These are phyloP conservation scores for Sternarchorhynchus goeldii DNA, from an alignment of 2,797 vertebrate species.

Conservation along the genomic window DNA sequence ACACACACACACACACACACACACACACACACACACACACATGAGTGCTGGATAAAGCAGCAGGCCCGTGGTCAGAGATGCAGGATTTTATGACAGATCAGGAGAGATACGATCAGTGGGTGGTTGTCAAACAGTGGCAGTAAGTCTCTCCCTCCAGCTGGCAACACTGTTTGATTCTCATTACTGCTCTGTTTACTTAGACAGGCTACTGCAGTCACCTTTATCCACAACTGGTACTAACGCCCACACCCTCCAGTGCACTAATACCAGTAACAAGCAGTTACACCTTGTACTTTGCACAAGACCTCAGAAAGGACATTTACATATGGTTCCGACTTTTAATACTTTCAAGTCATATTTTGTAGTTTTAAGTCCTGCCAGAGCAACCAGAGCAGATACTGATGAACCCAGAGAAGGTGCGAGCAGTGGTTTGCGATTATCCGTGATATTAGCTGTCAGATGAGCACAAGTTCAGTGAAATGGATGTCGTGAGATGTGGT, in stretches of 20 bases:
- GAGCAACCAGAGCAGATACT: not conserved
- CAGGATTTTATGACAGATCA: constrained; percentile 45
- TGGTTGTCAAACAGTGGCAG: constrained; percentile 38
- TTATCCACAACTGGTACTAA: not conserved
- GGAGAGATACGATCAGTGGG: constrained; percentile 21
- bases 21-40: not conserved
- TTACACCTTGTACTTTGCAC: no score
- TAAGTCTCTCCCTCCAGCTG: constrained; percentile 33
- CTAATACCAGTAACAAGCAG: not conserved
- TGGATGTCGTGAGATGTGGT: not conserved
- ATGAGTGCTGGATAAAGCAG: not conserved
- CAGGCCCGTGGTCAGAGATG: not conserved
- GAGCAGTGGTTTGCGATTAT: not conserved
- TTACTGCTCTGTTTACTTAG: constrained; percentile 43
- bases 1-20: not conserved
- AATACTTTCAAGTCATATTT: not conserved
- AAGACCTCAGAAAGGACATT: not conserved
- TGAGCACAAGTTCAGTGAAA: no score
- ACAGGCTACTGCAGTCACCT: constrained; percentile 26
- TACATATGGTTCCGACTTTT: not conserved
- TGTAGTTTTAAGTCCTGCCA: not conserved
- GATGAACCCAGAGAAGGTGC: not conserved
- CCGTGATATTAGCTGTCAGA: constrained; percentile 3
- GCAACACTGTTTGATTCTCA: constrained; percentile 30
- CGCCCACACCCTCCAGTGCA: constrained; percentile 17